Evolutionary conservation across 1,140 invertebrate genomes (phyloP).

Genomic region (Sinella curviseta): DNA sequence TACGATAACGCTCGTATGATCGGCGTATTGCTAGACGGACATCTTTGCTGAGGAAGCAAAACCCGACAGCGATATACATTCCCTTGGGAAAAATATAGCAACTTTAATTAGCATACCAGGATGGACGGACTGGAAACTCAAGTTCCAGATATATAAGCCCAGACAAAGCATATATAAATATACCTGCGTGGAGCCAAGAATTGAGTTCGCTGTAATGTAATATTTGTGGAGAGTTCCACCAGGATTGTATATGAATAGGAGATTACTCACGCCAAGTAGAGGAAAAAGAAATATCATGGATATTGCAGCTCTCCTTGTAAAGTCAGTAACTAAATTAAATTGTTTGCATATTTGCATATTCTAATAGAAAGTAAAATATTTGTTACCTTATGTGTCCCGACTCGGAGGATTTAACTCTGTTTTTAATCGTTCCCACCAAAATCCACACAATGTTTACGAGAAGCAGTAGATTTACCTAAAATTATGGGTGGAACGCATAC

Average conservation of each 20-base stretch:
- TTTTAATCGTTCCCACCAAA: slow-evolving; percentile 56
- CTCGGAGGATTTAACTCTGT: slow-evolving; percentile 52
- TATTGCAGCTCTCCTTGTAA: slow-evolving; percentile 61
- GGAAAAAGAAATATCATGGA: slow-evolving; percentile 62
- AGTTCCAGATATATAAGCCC: no score
- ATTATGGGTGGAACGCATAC: slow-evolving; percentile 28
- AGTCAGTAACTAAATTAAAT: no score
- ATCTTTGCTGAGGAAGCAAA: slow-evolving; percentile 61
- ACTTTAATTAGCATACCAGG: no score
- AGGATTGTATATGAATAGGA: slow-evolving; percentile 61
- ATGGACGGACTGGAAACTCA: no score
- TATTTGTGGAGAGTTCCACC: slow-evolving; percentile 53
- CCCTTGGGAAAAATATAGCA: slow-evolving; percentile 52
- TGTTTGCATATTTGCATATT: no score
- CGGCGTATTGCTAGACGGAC: no score
- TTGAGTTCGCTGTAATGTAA: slow-evolving; percentile 59
- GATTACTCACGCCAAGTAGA: slow-evolving; percentile 61
- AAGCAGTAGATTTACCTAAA: slow-evolving; percentile 58
- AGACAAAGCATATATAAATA: no score
- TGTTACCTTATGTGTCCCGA: slow-evolving; percentile 56
- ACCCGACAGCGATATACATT: slow-evolving; percentile 59
- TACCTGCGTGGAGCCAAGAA: slow-evolving; percentile 59
- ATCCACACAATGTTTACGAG: slow-evolving; percentile 60
- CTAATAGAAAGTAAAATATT: no score
- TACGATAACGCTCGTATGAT: no score